A percentile compares a stretch with the other conserved stretches of the same genome.
Conservation (phyloP, 2,888 invertebrate genomes). For the Eristalis pertinax region DNA sequence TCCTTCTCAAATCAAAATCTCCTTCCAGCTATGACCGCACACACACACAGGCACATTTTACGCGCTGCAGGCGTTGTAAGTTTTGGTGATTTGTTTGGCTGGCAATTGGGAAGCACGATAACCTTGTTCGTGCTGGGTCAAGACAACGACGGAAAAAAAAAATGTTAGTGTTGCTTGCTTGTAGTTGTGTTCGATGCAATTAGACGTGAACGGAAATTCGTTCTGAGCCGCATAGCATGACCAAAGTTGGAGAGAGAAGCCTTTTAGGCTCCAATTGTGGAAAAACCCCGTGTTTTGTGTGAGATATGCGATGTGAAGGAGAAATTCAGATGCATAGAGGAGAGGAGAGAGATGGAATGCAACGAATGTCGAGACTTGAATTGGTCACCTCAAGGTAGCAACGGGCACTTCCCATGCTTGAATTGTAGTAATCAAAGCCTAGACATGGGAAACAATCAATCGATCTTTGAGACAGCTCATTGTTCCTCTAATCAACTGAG, state of each 20-base stretch:
- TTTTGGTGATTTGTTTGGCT: background rate
- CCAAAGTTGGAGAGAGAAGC: background rate
- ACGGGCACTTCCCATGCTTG: no score
- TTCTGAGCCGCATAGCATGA: background rate
- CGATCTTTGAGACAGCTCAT: no score
- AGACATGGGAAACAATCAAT: no score
- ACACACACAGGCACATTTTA: background rate
- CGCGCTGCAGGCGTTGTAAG: background rate
- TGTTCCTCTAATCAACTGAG: no score
- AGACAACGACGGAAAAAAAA: background rate
- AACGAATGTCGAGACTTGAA: no score
- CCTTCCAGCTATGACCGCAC: background rate
- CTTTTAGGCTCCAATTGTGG: background rate
- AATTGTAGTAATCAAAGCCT: no score
- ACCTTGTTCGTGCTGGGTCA: background rate
- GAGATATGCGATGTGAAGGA: no score
- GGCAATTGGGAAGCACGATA: background rate
- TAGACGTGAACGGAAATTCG: background rate
- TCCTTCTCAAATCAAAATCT: background rate
- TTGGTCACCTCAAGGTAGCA: no score
- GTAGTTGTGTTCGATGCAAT: background rate
- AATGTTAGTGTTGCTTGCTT: background rate
- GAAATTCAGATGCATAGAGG: no score
- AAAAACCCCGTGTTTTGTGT: no score
- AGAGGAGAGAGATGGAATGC: no score